Evolutionary conservation across 2,797 vertebrate species (phyloP).

Genomic region (Paratrypauchen microcephalus): DNA sequence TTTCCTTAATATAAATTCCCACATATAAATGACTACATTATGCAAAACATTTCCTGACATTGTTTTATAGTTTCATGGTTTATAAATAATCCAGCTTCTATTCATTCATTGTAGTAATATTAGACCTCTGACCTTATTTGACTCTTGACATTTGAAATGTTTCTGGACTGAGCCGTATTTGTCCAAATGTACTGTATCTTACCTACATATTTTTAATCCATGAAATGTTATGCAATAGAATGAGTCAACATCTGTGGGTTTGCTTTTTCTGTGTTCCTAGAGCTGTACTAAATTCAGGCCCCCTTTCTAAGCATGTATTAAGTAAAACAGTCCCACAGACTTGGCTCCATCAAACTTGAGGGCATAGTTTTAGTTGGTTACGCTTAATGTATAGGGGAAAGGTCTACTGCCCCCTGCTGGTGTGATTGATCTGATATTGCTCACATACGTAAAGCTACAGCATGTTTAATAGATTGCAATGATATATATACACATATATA

Average conservation of each 20-base stretch:
- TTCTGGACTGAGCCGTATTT: conserved; percentile 1
- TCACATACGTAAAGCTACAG: neutral
- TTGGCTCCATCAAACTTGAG: neutral
- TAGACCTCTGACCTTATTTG: neutral
- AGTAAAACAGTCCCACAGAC: neutral
- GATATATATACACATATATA: too few species aligned
- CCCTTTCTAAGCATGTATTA: conserved; percentile 18
- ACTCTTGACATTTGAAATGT: conserved; percentile 4
- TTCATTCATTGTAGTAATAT: neutral
- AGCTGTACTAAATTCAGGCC: conserved; percentile 22
- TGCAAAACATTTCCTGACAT: too few species aligned
- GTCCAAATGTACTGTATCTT: conserved; percentile 13
- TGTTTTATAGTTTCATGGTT: too few species aligned
- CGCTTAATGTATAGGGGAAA: neutral
- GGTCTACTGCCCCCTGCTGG: conserved; percentile 53
- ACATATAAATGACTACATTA: too few species aligned
- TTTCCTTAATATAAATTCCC: too few species aligned
- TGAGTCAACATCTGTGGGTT: conserved; percentile 53
- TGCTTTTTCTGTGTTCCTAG: conserved; percentile 16
- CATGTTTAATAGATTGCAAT: neutral
- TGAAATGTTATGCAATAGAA: conserved; percentile 44
- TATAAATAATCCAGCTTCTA: neutral
- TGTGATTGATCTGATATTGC: neutral
- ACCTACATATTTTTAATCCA: conserved; percentile 24
- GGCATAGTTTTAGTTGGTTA: neutral